Percentiles rank a stretch among this genome's conserved stretches.
These are phyloP conservation scores for Ophion ventricosus DNA, from an alignment of 2,888 invertebrate genomes.

Conservation along the genomic window DNA sequence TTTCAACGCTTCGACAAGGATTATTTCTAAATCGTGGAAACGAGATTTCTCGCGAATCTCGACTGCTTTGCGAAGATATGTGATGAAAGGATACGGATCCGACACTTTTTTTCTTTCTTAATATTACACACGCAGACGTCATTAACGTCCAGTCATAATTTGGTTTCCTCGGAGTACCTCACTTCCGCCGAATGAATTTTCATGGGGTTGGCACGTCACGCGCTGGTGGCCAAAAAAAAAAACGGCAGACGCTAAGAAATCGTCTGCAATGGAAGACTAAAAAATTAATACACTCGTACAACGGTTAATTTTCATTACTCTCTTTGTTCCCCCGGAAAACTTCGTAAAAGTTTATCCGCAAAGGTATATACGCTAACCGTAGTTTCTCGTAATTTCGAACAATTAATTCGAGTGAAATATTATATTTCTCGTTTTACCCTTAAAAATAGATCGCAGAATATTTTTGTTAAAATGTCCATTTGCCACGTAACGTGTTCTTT, in stretches of 20 bases:
- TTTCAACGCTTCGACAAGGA: conserved; percentile 5
- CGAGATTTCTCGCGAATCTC: conserved; percentile 23
- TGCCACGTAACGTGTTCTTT: conserved; percentile 15
- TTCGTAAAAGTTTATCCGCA: conserved; percentile 1
- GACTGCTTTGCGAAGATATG: conserved; percentile 47
- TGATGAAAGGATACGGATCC: conserved; percentile 42
- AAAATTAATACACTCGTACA: conserved; percentile 41
- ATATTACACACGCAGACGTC: conserved; percentile 1
- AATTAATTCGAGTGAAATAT: conserved; percentile 21
- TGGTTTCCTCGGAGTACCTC: conserved; percentile 8
- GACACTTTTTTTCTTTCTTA: conserved; percentile 4
- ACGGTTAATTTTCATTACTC: conserved; percentile 23
- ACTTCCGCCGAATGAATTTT: conserved; percentile 10
- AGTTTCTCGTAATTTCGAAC: conserved; percentile 1
- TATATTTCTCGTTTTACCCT: conserved; percentile 9
- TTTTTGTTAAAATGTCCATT: conserved; percentile 30
- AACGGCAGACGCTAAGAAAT: conserved; percentile 27
- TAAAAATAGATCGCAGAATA: conserved; percentile 33
- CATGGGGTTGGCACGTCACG: conserved; percentile 1
- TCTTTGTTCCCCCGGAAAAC: background rate
- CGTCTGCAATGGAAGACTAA: conserved; percentile 35
- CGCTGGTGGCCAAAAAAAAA: conserved; percentile 6
- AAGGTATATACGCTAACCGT: conserved; percentile 22
- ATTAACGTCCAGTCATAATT: conserved; percentile 19
- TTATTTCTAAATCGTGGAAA: conserved; percentile 14